phyloP scores from a whole-genome alignment of 2,113 vertebrate species.

The Grus americana region DNA sequence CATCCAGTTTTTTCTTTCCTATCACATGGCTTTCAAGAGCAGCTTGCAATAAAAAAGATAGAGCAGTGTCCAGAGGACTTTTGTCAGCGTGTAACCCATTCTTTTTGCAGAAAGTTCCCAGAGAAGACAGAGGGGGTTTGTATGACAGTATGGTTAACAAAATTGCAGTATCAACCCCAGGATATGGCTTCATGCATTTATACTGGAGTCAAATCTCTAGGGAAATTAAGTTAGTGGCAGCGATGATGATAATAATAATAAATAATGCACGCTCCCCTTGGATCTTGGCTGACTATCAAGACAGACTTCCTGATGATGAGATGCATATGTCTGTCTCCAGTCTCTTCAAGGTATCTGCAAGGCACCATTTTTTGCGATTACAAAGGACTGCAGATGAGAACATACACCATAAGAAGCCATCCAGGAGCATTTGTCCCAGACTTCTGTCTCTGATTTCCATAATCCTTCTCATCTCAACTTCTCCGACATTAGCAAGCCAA shows the following conservation, averaged over 20 bases:
- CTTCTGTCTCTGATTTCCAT: slow-evolving; percentile 48
- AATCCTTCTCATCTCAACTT: neutral
- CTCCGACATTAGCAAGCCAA: slow-evolving; percentile 57
- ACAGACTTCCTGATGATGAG: slow-evolving; percentile 55
- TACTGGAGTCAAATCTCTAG: slow-evolving; percentile 7
- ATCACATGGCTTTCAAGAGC: neutral
- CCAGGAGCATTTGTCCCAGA: slow-evolving; percentile 35
- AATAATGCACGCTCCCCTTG: slow-evolving; percentile 16
- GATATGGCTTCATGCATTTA: neutral
- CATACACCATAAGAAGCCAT: slow-evolving; percentile 33
- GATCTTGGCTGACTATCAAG: slow-evolving; percentile 54
- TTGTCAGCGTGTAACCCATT: neutral
- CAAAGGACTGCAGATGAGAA: slow-evolving; percentile 42
- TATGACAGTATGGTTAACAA: neutral
- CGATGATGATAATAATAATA: slow-evolving; percentile 16
- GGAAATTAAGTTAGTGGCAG: slow-evolving; percentile 32
- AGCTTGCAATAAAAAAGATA: neutral
- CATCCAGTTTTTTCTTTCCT: neutral
- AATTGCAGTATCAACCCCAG: neutral
- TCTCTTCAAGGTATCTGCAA: slow-evolving; percentile 50
- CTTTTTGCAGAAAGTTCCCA: neutral
- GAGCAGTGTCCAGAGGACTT: neutral
- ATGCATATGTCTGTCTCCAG: slow-evolving; percentile 52
- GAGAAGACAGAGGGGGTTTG: neutral
- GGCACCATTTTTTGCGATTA: slow-evolving; percentile 57